Base-by-base conservation (phyloP, 2,888 invertebrate genomes). In the Opisthograptis luteolata region DNA sequence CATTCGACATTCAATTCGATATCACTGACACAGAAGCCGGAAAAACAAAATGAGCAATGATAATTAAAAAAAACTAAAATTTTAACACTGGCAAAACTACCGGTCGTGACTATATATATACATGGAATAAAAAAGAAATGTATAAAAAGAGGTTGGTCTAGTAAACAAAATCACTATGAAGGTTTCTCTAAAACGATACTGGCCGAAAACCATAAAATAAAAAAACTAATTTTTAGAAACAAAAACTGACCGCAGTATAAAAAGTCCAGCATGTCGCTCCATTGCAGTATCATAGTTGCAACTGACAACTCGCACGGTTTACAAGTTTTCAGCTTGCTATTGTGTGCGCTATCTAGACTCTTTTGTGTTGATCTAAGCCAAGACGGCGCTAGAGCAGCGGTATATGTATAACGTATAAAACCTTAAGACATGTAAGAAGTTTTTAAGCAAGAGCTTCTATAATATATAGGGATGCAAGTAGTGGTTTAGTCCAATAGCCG, bases 191-290 rank as follows among this genome's bases (percentile, higher is more conserved):
- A n/a, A n/a, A n/a, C n/a, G n/a, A n/a, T n/a, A n/a, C n/a, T n/a
- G n/a, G n/a, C n/a, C n/a, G n/a, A n/a, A n/a, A n/a, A n/a, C n/a
- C n/a, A n/a, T n/a, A n/a, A n/a, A n/a, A n/a, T n/a, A n/a, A n/a
- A n/a, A n/a, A n/a, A n/a, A n/a, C n/a, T n/a, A n/a, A n/a, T n/a
- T n/a, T n/a, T n/a, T n/a, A n/a, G n/a, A n/a, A n/a, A n/a, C n/a
- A n/a, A n/a, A n/a, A 51, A 87, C 86, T 81, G 81, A 88, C 89
- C 89, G 73, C 87, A 87, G 59, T 76, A 73, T 64, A 88, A 77
- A 73, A 86, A 86, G 67, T 86, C 86, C 66, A 88, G 75, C 86
- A 87, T 87, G 88, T 89, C 89, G 76, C 83, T 82, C 84, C 87
- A 87, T 81, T 85, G 82, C 85, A 88, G 80, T 81, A 85, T 76